Conservation (phyloP, 2,888 invertebrate species). For the Erannis defoliaria region DNA sequence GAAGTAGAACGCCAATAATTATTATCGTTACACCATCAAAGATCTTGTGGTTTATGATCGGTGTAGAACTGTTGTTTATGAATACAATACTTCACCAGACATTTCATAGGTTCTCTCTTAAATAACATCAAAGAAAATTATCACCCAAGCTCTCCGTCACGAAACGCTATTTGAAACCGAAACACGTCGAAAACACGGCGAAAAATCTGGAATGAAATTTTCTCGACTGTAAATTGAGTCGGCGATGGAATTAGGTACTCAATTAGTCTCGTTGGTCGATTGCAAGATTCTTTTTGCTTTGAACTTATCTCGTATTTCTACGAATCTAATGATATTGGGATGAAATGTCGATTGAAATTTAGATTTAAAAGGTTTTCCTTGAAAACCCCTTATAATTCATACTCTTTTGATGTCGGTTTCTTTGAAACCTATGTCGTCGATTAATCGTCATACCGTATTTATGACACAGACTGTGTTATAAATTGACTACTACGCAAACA, state of each 20-base stretch:
- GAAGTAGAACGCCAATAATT: constrained; percentile 38
- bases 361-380: constrained; percentile 9
- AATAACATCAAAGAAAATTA: constrained; percentile 46
- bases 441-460: background rate
- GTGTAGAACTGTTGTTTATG: constrained; percentile 30
- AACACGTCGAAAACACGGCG: constrained; percentile 45
- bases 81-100: constrained; percentile 17
- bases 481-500: background rate
- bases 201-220: constrained; percentile 54
- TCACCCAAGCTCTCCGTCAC: background rate
- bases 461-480: background rate
- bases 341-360: constrained; percentile 17
- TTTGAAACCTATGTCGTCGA: background rate
- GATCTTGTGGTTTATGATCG: constrained; percentile 37
- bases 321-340: constrained; percentile 20
- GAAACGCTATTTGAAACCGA: constrained; percentile 49
- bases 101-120: constrained; percentile 49
- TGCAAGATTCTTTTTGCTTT: constrained; percentile 42
- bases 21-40: constrained; percentile 52
- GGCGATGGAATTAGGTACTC: constrained; percentile 53
- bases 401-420: background rate
- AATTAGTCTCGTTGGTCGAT: constrained; percentile 54
- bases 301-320: constrained; percentile 33
- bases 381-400: background rate
- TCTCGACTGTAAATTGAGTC: constrained; percentile 56